phyloP scores from a whole-genome alignment of 2,113 vertebrate genomes.

The Prionailurus viverrinus region DNA sequence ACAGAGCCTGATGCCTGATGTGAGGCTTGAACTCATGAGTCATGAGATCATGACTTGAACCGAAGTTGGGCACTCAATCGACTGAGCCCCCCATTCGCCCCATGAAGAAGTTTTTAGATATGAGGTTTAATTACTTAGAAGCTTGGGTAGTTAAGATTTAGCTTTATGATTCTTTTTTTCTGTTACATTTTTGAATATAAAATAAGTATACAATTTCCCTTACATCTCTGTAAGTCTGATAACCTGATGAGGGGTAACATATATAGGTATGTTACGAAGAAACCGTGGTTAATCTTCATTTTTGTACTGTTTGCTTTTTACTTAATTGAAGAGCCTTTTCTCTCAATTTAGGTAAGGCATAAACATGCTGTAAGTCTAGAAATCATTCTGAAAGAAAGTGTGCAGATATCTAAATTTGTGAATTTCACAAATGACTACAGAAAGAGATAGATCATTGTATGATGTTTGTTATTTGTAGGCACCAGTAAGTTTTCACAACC shows the following conservation, averaged over 20 bases:
- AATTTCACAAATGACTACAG: neutral
- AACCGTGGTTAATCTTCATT: neutral
- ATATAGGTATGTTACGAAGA: neutral
- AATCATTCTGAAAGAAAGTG: neutral
- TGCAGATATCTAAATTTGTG: neutral
- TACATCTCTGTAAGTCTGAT: neutral
- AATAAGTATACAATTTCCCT: neutral
- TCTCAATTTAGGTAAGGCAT: neutral
- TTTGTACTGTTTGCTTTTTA: neutral
- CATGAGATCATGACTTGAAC: too few relatives aligned
- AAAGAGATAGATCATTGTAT: neutral
- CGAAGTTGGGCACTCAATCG: too few relatives aligned
- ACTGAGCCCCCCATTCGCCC: too few relatives aligned
- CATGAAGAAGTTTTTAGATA: neutral
- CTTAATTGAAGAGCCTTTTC: neutral
- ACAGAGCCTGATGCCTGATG: too few relatives aligned
- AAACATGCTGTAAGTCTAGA: neutral
- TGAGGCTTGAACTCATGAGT: too few relatives aligned
- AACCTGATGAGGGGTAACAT: neutral
- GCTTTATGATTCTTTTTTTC: neutral
- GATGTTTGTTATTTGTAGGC: neutral
- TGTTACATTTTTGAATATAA: neutral
- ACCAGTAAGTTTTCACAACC: neutral
- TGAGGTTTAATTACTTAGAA: neutral
- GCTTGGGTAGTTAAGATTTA: neutral